These are phyloP conservation scores for Liopterus haemorrhoidalis DNA, from an alignment of 2,888 invertebrate species.

Conservation along the genomic window DNA sequence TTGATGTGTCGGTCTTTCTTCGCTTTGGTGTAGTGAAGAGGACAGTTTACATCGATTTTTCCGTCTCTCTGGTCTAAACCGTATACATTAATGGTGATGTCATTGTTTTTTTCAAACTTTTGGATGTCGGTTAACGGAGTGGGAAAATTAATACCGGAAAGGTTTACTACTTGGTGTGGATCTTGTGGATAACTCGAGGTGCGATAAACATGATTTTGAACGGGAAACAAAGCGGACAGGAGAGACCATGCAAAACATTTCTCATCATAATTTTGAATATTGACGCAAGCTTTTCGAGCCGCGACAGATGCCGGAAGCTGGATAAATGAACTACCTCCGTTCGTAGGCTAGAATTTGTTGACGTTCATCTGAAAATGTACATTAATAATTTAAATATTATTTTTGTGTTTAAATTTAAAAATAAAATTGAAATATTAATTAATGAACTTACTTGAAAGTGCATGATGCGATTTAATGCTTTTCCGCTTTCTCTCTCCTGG, in stretches of 20 bases:
- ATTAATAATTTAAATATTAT: neutral
- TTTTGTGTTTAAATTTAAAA: no score
- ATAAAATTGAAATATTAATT: no score
- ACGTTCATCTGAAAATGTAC: conserved; percentile 4
- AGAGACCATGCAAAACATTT: conserved; percentile 27
- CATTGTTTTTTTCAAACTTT: conserved; percentile 24
- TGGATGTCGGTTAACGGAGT: conserved; percentile 16
- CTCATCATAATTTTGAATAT: conserved; percentile 25
- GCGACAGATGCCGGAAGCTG: neutral
- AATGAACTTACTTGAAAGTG: conserved; percentile 21
- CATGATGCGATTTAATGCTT: conserved; percentile 14
- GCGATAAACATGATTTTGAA: conserved; percentile 6
- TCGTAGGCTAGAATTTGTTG: neutral
- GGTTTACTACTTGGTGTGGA: conserved; percentile 15
- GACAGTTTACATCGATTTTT: conserved; percentile 5
- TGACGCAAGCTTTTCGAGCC: conserved; percentile 13
- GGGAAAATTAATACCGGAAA: conserved; percentile 15
- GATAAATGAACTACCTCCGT: conserved; percentile 7
- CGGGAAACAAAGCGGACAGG: conserved; percentile 21
- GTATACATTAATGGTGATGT: conserved; percentile 23
- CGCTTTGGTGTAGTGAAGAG: conserved; percentile 8
- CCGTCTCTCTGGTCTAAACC: conserved; percentile 8
- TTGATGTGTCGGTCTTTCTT: conserved; percentile 10
- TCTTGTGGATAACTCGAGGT: conserved; percentile 13
- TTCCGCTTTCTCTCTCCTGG: conserved; percentile 27